phyloP scores from a whole-genome alignment of 2,113 vertebrate species.

The Xiphophorus hellerii region DNA sequence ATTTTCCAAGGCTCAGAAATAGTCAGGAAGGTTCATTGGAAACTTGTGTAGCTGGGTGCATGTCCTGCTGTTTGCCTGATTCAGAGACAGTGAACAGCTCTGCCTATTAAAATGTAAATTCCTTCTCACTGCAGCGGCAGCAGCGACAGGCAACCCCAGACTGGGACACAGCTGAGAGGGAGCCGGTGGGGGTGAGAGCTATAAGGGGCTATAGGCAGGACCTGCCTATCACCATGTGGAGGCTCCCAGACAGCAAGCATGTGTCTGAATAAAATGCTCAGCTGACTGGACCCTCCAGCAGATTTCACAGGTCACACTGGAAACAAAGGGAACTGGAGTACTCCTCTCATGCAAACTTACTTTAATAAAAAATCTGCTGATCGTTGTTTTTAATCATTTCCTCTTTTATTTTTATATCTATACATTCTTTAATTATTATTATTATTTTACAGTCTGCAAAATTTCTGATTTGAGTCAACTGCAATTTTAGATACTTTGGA shows the following conservation, averaged over 20 bases:
- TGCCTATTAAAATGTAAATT: constrained; percentile 89
- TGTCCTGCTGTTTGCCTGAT: constrained; percentile 82
- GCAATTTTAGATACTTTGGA: too few relatives aligned
- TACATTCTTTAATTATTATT: too few relatives aligned
- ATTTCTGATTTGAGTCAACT: too few relatives aligned
- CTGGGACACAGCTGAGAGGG: constrained; percentile 66
- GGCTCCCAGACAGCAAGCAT: constrained; percentile 57
- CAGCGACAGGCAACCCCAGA: constrained; percentile 61
- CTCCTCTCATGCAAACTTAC: constrained; percentile 15
- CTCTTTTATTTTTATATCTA: neutral
- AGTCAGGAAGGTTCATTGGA: constrained; percentile 80
- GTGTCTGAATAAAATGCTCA: constrained; percentile 50
- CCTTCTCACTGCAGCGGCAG: constrained; percentile 72
- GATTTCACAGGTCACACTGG: constrained; percentile 30
- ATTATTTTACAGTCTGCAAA: too few relatives aligned
- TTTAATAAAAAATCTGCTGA: constrained; percentile 8
- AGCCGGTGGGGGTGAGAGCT: constrained; percentile 62
- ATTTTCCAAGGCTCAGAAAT: constrained; percentile 73
- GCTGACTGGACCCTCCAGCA: constrained; percentile 41
- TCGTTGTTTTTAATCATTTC: neutral
- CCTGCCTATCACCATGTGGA: constrained; percentile 59
- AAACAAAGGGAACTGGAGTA: constrained; percentile 55
- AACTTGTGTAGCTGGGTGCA: constrained; percentile 80
- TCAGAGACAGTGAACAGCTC: constrained; percentile 78
- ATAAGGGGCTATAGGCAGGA: constrained; percentile 51